A percentile compares a stretch with the other conserved stretches of the same genome.
Evolutionary conservation across 2,113 vertebrate species (phyloP).

Genomic region (Egretta garzetta): DNA sequence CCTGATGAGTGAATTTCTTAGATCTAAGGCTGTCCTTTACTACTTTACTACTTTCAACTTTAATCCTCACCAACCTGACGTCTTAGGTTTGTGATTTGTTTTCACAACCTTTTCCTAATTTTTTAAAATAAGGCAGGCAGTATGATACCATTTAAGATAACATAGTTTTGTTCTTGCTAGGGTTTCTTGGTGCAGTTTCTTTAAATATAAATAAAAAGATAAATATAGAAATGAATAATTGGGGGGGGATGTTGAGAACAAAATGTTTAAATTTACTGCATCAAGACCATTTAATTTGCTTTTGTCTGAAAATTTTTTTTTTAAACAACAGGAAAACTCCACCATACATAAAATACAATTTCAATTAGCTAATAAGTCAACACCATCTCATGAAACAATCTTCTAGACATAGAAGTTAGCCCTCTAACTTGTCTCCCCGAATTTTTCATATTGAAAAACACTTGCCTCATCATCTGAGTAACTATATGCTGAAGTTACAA

Average conservation of each 20-base stretch:
- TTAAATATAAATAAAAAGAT: not conserved
- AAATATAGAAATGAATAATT: not conserved
- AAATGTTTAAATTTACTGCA: not conserved
- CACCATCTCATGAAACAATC: not conserved
- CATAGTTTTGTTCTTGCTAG: not conserved
- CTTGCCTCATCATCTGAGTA: constrained; percentile 94
- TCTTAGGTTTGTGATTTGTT: not conserved
- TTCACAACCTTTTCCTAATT: not conserved
- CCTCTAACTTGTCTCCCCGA: not conserved
- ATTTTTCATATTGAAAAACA: not conserved
- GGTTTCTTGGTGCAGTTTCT: not conserved
- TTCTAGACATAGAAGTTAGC: not conserved
- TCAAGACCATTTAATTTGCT: not conserved
- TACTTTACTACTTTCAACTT: not conserved
- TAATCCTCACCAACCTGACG: not conserved
- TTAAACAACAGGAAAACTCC: not conserved
- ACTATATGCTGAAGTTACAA: constrained; percentile 87
- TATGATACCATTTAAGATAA: not conserved
- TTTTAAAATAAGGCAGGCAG: not conserved
- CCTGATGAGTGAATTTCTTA: not conserved
- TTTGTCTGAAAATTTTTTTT: not conserved
- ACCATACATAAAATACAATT: not conserved
- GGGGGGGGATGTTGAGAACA: not conserved
- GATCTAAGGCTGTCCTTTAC: not conserved
- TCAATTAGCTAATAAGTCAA: not conserved